Base-by-base conservation (phyloP, 2,113 vertebrate species). In the Austrofundulus limnaeus region DNA sequence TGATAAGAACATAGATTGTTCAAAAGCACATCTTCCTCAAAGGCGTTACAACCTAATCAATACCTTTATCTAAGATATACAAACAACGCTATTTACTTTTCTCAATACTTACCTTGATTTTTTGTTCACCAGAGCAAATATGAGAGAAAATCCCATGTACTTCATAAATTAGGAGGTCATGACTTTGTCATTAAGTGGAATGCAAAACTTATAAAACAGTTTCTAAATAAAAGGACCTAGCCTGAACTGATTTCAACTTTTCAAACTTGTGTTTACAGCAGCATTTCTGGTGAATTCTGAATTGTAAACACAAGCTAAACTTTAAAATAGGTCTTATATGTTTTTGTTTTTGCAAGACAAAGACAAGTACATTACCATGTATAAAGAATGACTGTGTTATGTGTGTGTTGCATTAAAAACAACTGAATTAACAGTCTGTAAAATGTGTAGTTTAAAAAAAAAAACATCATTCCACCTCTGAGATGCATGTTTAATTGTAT, bases 101-200 rank as follows among this genome's bases (percentile, higher is more conserved):
- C 2, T 49, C 46, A 25, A 23, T 20, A 11, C 21, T 34, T 47
- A 39, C 11, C 15, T 43, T 16, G 17, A 9, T 43, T 43, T 5
- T 7, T 7, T 20, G 12, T 47, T 45, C 34, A 5, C 11, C 28
- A 72, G 51, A 59, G 20, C 8, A 62, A 66, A 39, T 37, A 45
- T 42, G 5, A 24, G n/a, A 28, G 24, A 20, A 60, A 25, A 10
- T 11, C 54, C 20, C 20, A 13, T 57, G n/a, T 50, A 24, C 21
- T 50, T 21, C 6, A 7, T 24, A 20, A 42, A 56, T 23, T 9
- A 25, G 20, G 17, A 3, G n/a, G 19, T 37, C 67, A 53, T 62
- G 31, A 59, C 2, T 28, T 17, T 34, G 38, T 56, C 11, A 19
- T 8, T 15, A 66, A 73, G 24, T 23, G 46, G n/a, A 23, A 39